Evolutionary conservation across 35 echinoderm and acorn worm genomes (phyloP), one percentile per base, ranked within the genome.

Genomic region (Anneissia japonica): DNA sequence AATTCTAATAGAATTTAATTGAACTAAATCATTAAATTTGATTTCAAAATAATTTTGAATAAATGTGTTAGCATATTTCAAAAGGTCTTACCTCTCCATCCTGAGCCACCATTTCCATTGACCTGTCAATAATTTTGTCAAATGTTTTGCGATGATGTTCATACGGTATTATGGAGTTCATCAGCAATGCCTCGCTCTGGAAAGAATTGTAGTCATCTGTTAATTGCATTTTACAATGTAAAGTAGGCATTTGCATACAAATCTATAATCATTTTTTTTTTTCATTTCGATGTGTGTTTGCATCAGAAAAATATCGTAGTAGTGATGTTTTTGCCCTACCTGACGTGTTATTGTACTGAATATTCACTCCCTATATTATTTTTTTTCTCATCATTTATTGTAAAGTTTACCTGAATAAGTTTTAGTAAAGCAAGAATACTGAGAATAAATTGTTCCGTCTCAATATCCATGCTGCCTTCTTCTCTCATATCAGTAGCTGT

Each of bases 341-440:
- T n/a, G n/a, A n/a, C n/a, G n/a, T n/a, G n/a, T n/a, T n/a, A n/a
- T n/a, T n/a, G n/a, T n/a, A n/a, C n/a, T n/a, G n/a, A n/a, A n/a
- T n/a, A n/a, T n/a, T n/a, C n/a, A 13, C 51, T 64, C 12, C 12
- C n/a, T 12, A 64, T 64, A 13, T 13, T n/a, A 64, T 64, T 29
- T 10, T 76, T 32, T 76, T 23, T 23, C 33, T 23, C 33, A 13
- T 28, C 9, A 32, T 76, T 76, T 64, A 12, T n/a, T n/a, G n/a
- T n/a, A n/a, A n/a, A n/a, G n/a, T n/a, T 80, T 84, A 97, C 95
- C 89, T 97, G 95, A 86, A 97, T 97, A 34, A 97, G 92, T 77
- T 87, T 93, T 16, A 97, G 83, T 23, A 97, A 89, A 19, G 88
- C 90, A 73, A 80, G 91, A 10, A 93, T 39, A 79, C 91, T 88